Conservation (phyloP, 2,888 invertebrate genomes). For the Ptychoptera albimana region DNA sequence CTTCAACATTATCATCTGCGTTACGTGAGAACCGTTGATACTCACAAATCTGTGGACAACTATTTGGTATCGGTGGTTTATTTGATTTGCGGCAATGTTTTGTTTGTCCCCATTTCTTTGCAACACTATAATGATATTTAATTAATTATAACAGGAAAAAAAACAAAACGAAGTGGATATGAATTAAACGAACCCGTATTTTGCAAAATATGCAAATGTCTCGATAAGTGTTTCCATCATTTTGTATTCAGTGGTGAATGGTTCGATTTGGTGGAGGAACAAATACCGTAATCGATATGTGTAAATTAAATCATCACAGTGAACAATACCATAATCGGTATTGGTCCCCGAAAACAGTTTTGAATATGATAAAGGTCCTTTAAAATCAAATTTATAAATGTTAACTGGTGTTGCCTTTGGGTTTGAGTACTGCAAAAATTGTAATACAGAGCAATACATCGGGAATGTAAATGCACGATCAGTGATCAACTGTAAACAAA, state of each 20-base stretch:
- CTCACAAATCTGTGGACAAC: no score
- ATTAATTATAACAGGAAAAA: no score
- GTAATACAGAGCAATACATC: slow-evolving; percentile 23
- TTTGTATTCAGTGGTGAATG: slow-evolving; percentile 21
- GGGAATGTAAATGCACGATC: slow-evolving; percentile 35
- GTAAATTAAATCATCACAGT: slow-evolving; percentile 38
- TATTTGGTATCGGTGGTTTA: no score
- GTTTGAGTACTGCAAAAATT: slow-evolving; percentile 15
- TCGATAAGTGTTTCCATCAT: slow-evolving; percentile 26
- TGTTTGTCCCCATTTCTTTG: no score
- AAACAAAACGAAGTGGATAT: no score
- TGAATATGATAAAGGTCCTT: slow-evolving; percentile 30
- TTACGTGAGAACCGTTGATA: no score
- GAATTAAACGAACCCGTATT: slow-evolving; percentile 25
- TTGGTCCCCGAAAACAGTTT: slow-evolving; percentile 25
- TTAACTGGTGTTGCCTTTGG: slow-evolving; percentile 26
- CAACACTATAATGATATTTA: no score
- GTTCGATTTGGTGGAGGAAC: slow-evolving; percentile 24
- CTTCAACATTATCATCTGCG: no score
- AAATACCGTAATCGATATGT: slow-evolving; percentile 31
- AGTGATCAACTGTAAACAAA: slow-evolving; percentile 27
- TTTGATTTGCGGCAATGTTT: no score
- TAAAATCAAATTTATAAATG: slow-evolving; percentile 33
- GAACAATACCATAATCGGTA: slow-evolving; percentile 27
- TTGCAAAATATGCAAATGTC: slow-evolving; percentile 34